phyloP scores from a whole-genome alignment of 2,797 vertebrate species.

The Neosalanx taihuensis region DNA sequence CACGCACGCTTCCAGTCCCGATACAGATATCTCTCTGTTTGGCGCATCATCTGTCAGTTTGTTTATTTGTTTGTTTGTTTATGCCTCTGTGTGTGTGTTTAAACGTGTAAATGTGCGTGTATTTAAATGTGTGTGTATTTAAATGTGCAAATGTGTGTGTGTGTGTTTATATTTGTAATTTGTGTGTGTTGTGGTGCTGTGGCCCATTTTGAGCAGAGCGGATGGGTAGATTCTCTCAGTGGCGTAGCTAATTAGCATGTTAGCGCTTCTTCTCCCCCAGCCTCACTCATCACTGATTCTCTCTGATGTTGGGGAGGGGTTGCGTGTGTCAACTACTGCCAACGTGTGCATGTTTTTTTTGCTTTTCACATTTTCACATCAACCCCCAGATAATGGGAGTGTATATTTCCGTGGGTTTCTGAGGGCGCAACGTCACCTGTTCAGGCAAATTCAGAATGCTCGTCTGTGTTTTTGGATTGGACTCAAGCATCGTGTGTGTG shows the following conservation, averaged over 20 bases:
- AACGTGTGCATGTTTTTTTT: neutral
- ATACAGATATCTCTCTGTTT: constrained; percentile 66
- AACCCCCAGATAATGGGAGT: neutral
- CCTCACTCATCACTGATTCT: constrained; percentile 71
- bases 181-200: constrained; percentile 41
- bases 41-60: constrained; percentile 63
- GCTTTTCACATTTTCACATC: neutral
- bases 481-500: neutral
- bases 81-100: constrained; percentile 37
- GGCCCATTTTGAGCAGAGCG: constrained; percentile 65
- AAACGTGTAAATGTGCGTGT: constrained; percentile 10
- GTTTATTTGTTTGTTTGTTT: constrained; percentile 64
- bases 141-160: neutral
- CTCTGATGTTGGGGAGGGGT: constrained; percentile 63
- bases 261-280: constrained; percentile 69
- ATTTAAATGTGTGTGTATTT: constrained; percentile 37
- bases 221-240: constrained; percentile 64
- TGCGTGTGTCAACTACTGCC: neutral
- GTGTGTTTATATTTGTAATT: neutral
- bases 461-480: neutral
- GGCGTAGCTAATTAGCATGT: constrained; percentile 75
- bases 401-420: neutral
- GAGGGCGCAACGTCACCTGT: neutral
- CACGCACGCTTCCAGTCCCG: constrained; percentile 24
- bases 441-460: neutral